Base-by-base conservation (phyloP, 2,888 invertebrate genomes). In the Cotesia congregata region DNA sequence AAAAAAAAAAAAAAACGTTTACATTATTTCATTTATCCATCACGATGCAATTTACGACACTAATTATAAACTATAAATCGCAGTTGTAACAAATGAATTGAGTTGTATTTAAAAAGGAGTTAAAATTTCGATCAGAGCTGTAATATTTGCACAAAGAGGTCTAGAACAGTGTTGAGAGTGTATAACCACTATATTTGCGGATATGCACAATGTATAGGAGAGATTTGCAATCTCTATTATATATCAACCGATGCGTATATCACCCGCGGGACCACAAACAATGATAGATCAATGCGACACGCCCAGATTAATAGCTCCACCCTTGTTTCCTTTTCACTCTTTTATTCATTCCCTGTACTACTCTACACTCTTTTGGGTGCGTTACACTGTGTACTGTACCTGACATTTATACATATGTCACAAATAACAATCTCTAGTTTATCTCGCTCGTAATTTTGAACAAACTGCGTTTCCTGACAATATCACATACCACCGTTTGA, bases 261-360 rank as follows among this genome's bases (percentile, higher is more conserved):
- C 85, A 84, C 80, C 79, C 77, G 79, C 80, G 79, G 71, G 62
- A 76, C 76, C 71, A 76, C 78, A 86, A 86, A 88, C 87, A 88
- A 88, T 87, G 88, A 88, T 88, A 87, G 88, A 88, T 88, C 88
- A 87, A 88, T 87, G 87, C 86, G 87, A 88, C 87, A 86, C 88
- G 86, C 85, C 84, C 85, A 87, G 85, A 88, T 88, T 88, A 88
- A 88, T 88, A 87, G 87, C 84, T 83, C 81, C 80, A 80, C 62
- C 41, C 64, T 77, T 38, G 50, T 39, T 74, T 61, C 70, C 39
- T n/a, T 40, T 69, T 60, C 69, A n/a, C 74, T 60, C 68, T 70
- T 67, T 67, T 74, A 68, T 30, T 40, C 40, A 71, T 15, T 64
- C 64, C 9, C n/a, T 70, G 41, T 62, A 12, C 69, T 39, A 64